phyloP scores from a whole-genome alignment of 2,113 vertebrate species.

The Coregonus clupeaformis region DNA sequence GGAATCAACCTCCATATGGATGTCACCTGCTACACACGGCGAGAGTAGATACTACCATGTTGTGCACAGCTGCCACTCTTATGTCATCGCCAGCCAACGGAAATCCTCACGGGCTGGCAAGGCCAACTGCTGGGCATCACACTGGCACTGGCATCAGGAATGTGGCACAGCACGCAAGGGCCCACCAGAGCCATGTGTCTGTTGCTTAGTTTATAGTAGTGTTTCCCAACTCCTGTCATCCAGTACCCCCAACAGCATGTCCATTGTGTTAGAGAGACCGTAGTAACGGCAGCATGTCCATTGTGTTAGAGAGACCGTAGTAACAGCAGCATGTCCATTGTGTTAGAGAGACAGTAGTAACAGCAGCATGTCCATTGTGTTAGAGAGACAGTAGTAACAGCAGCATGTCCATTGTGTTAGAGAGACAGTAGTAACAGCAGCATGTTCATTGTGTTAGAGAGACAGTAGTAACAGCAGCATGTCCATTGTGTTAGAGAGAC shows the following conservation, averaged over 20 bases:
- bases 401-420: background rate
- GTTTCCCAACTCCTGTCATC: too few species aligned
- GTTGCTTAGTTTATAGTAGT: too few species aligned
- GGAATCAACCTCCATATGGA: background rate
- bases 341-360: background rate
- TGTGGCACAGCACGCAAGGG: background rate
- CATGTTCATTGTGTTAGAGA: background rate
- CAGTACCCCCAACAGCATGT: background rate
- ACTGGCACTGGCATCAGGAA: background rate
- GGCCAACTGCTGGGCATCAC: slow-evolving; percentile 10
- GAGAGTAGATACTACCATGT: background rate
- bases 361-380: background rate
- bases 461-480: background rate
- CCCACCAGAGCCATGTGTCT: too few species aligned
- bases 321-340: background rate
- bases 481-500: background rate
- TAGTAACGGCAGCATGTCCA: background rate
- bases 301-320: background rate
- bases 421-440: background rate
- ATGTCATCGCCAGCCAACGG: slow-evolving; percentile 8
- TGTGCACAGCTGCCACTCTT: slow-evolving; percentile 10
- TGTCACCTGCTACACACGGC: slow-evolving; percentile 9
- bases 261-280: background rate
- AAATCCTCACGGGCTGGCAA: background rate
- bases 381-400: background rate